Evolutionary conservation across 2,797 vertebrate genomes (phyloP).

Genomic region (Hylomyscus alleni): DNA sequence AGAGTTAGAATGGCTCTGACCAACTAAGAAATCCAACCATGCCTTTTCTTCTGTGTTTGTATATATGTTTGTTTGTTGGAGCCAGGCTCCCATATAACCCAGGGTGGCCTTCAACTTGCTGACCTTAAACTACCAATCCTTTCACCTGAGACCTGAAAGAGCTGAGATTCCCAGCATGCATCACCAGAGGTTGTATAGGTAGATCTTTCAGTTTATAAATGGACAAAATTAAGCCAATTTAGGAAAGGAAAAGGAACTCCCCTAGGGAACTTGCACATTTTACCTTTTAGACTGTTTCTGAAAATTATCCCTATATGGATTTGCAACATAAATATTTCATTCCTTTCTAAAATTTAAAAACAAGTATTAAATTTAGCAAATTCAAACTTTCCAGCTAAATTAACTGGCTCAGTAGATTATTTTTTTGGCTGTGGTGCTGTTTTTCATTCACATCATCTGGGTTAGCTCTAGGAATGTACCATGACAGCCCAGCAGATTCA

Average conservation of each 20-base stretch:
- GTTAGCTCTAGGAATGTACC: not conserved
- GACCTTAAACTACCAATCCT: not conserved
- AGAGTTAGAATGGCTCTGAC: not conserved
- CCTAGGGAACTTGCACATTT: not conserved
- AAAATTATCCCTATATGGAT: slow-evolving; percentile 43
- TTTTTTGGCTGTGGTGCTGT: not conserved
- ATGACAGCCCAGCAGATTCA: not conserved
- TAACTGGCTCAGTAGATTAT: not conserved
- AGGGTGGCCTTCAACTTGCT: not conserved
- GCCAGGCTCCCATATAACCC: too few relatives aligned
- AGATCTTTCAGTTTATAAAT: slow-evolving; percentile 28
- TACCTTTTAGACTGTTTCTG: slow-evolving; percentile 40
- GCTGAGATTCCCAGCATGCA: not conserved
- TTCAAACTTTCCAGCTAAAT: not conserved
- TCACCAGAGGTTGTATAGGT: not conserved
- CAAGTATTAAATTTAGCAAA: not conserved
- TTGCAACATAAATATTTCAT: not conserved
- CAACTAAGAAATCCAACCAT: not conserved
- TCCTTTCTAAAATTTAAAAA: not conserved
- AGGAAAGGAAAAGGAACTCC: not conserved
- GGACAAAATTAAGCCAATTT: not conserved
- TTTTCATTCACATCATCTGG: slow-evolving; percentile 33
- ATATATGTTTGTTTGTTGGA: too few relatives aligned
- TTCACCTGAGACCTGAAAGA: not conserved
- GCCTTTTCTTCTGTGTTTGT: not conserved